These are phyloP conservation scores for Drosophila quadrilineata DNA, from an alignment of 1,140 invertebrate species.

Conservation along the genomic window DNA sequence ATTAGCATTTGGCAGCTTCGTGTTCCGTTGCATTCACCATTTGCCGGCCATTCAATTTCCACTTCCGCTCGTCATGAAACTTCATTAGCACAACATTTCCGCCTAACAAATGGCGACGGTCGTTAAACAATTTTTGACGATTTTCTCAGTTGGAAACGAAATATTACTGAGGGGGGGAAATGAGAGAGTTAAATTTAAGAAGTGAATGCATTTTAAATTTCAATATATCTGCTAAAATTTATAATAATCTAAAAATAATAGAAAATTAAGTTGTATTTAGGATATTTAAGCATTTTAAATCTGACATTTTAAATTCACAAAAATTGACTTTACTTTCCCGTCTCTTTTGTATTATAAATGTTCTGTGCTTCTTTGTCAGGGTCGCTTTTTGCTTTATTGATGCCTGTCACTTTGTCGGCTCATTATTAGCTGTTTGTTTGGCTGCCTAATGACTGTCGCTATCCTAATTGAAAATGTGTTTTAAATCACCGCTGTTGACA, in stretches of 20 bases:
- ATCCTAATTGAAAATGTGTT: constrained; percentile 33
- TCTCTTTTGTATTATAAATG: not conserved
- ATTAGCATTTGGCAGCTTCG: constrained; percentile 24
- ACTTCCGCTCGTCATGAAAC: constrained; percentile 16
- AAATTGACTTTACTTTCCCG: constrained; percentile 4
- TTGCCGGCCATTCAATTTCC: constrained; percentile 8
- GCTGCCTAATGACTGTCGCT: not conserved
- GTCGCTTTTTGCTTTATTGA: too few relatives aligned
- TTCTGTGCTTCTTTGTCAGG: not conserved
- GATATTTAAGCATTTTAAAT: too few relatives aligned
- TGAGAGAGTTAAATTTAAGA: too few relatives aligned
- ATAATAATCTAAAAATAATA: too few relatives aligned
- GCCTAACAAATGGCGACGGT: constrained; percentile 12
- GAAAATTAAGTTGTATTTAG: too few relatives aligned
- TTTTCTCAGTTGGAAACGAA: too few relatives aligned
- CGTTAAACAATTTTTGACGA: constrained; percentile 14
- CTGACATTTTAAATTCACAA: too few relatives aligned
- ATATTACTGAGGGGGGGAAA: too few relatives aligned
- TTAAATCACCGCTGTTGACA: not conserved
- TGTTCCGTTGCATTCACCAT: constrained; percentile 17
- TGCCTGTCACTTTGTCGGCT: not conserved
- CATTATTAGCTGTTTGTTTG: constrained; percentile 12
- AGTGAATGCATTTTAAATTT: too few relatives aligned
- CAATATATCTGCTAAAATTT: too few relatives aligned
- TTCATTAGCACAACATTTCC: constrained; percentile 31